These are phyloP conservation scores for Nephrotoma appendiculata DNA, from an alignment of 2,888 invertebrate genomes.

Conservation along the genomic window DNA sequence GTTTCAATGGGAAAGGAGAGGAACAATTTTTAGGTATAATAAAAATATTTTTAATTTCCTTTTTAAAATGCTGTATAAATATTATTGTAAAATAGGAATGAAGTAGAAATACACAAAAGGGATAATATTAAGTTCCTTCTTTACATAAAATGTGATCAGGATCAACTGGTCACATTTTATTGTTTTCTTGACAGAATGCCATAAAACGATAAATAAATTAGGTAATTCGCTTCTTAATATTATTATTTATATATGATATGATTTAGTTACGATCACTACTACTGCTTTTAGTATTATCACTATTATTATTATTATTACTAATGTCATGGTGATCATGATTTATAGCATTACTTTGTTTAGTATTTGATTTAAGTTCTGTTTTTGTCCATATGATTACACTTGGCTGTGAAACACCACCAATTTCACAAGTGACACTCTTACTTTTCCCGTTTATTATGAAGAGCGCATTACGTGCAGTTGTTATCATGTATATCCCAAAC, in stretches of 20 bases:
- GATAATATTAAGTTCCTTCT: background rate
- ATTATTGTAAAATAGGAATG: background rate
- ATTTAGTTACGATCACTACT: background rate
- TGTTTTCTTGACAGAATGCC: background rate
- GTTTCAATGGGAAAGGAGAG: background rate
- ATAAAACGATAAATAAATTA: background rate
- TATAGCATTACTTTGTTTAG: background rate
- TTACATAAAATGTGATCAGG: background rate
- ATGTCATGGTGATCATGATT: background rate
- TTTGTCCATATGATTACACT: slow-evolving; percentile 43
- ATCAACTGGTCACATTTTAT: background rate
- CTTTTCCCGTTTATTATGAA: slow-evolving; percentile 57
- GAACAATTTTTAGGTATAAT: background rate
- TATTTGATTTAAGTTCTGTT: background rate
- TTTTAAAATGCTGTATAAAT: background rate
- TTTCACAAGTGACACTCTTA: slow-evolving; percentile 59
- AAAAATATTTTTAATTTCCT: background rate
- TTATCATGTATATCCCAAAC: slow-evolving; percentile 58
- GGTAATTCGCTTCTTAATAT: background rate
- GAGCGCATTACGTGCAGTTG: slow-evolving; percentile 52
- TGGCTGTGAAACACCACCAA: slow-evolving; percentile 50
- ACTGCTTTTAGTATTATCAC: background rate
- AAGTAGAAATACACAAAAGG: background rate
- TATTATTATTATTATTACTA: background rate
- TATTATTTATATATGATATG: background rate